A percentile compares a stretch with the other conserved stretches of the same genome.
Conservation (phyloP, 2,113 vertebrate species). For the Columba janthina region DNA sequence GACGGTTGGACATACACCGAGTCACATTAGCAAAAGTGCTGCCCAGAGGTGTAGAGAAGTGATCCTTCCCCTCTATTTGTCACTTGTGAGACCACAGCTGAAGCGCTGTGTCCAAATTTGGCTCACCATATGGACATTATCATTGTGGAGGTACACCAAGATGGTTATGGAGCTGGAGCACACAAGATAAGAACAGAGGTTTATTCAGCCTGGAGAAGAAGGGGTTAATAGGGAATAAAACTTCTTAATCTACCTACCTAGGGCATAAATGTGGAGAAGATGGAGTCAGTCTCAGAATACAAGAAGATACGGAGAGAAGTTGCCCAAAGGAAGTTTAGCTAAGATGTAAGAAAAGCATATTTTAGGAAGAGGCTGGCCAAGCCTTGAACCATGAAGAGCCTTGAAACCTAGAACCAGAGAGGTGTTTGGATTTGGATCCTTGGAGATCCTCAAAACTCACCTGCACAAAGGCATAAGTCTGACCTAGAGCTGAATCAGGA, state of each 20-base stretch:
- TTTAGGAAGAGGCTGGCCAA: not conserved
- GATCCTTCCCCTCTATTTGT: accelerated
- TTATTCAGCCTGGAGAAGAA: not conserved
- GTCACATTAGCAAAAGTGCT: not conserved
- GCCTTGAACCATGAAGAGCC: not conserved
- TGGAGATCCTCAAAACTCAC: not conserved
- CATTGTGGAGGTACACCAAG: not conserved
- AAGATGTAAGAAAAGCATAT: not conserved
- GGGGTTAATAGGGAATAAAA: not conserved
- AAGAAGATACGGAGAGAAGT: not conserved
- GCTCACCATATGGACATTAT: not conserved
- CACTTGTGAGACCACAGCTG: not conserved
- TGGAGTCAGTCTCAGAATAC: not conserved
- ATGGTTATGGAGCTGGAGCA: not conserved
- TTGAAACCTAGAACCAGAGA: not conserved
- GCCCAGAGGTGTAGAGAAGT: not conserved
- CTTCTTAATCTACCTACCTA: not conserved
- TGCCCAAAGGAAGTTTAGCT: not conserved
- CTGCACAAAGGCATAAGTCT: not conserved
- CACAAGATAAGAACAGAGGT: not conserved
- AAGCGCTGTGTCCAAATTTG: not conserved
- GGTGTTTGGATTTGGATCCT: not conserved
- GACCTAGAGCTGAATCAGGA: not conserved
- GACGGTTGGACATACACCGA: not conserved
- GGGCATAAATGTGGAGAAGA: not conserved